These are phyloP conservation scores for Mus minutoides DNA, from an alignment of 2,797 vertebrate genomes.

Conservation along the genomic window DNA sequence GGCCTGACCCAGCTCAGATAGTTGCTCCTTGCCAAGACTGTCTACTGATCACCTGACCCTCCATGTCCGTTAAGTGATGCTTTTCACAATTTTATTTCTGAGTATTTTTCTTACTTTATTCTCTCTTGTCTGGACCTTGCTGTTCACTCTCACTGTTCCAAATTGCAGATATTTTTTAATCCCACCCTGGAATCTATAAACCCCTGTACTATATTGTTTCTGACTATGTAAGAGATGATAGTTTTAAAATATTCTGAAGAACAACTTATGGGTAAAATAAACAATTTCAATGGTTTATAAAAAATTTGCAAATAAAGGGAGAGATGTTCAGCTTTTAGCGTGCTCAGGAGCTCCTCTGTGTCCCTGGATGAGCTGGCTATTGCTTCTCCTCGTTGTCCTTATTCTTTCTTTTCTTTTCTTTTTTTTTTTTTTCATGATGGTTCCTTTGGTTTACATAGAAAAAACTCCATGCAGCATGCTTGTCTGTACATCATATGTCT, in stretches of 20 bases:
- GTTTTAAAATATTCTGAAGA: background rate
- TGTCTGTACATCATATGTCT: background rate
- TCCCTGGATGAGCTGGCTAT: background rate
- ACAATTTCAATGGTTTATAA: background rate
- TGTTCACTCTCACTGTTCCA: background rate
- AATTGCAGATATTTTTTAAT: background rate
- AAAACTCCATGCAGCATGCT: background rate
- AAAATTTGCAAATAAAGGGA: background rate
- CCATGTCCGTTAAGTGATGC: background rate
- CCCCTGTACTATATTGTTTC: background rate
- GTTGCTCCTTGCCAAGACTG: background rate
- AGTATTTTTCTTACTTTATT: background rate
- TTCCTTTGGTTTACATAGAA: background rate
- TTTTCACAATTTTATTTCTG: conserved; percentile 15
- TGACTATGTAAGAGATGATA: background rate
- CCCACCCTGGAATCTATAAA: background rate
- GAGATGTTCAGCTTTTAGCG: background rate
- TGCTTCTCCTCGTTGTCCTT: background rate
- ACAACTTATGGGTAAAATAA: background rate
- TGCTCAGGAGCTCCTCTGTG: background rate
- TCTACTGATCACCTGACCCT: background rate
- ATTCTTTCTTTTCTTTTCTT: background rate
- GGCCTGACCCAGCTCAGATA: background rate
- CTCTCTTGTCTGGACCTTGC: background rate
- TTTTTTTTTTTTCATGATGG: too few species aligned